Evolutionary conservation across 2,113 vertebrate species (phyloP), one percentile per base, ranked within the genome.

Genomic region (Chloropsis cyanopogon): DNA sequence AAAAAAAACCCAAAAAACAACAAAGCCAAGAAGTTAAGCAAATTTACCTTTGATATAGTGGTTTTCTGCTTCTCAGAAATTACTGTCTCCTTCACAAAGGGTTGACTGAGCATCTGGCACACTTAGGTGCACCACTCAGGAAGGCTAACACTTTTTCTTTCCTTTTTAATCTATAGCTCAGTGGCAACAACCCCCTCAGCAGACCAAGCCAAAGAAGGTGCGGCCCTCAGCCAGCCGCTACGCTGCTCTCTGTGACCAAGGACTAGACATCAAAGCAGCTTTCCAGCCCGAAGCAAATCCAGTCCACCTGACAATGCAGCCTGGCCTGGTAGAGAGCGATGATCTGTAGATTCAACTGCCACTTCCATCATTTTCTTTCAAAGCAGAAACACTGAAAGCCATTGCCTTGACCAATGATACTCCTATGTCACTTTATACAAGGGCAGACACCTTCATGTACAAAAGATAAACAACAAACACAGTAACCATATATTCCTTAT

Each of bases 241-340:
- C 4, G 99, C 99, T 23, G 99, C 99, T 8, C 98, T 99, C 92
- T 99, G 99, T 39, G 99, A 99, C 98, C 98, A 99, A 97, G 99
- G 99, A 80, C 98, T 99, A 95, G 99, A 99, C 79, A 99, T 99
- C 96, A 99, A 98, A 97, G 99, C 99, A 2, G 99, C 99, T 28
- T 99, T 99, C 98, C 99, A 99, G 96, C 99, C 99, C 0, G 99
- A 99, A 92, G 98, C 98, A 96, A 99, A 96, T 80, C 98, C 99
- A 2, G 98, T 98, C 71, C 98, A 98, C 70, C 98, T 98, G 91
- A 97, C 98, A 1, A 97, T 99, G 95, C 98, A 94, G 6, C 65
- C 97, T 0, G 97, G 98, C 95, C 97, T 99, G 97, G 99, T 99
- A 94, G 99, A 99, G 87, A 99, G 99, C 0, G 99, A 99, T 23